Conservation (phyloP, 2,113 vertebrate genomes). For the Noturus placidus region DNA sequence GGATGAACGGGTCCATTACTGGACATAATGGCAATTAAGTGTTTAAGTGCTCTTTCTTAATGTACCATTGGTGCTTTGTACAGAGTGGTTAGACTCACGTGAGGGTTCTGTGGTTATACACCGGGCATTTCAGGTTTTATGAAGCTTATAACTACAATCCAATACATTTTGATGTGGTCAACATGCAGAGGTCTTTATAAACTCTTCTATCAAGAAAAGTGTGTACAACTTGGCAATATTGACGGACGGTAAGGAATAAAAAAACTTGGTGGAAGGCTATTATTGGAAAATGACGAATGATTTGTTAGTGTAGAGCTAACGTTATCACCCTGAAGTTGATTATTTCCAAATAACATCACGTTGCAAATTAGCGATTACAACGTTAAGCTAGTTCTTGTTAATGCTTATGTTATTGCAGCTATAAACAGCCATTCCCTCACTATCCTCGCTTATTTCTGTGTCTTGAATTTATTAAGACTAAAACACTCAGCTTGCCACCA, state of each 20-base stretch:
- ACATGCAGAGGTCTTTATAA: background rate
- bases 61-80: slow-evolving; percentile 26
- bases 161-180: background rate
- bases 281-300: background rate
- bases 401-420: background rate
- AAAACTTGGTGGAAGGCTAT: background rate
- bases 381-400: background rate
- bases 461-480: background rate
- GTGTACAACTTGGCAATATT: background rate
- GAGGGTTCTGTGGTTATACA: slow-evolving; percentile 13
- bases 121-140: slow-evolving; percentile 5
- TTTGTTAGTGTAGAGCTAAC: background rate
- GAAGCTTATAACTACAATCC: background rate
- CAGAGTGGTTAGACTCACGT: slow-evolving; percentile 18
- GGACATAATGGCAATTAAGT: slow-evolving; percentile 40
- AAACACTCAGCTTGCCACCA: background rate
- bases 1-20: slow-evolving; percentile 44
- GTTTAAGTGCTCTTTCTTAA: slow-evolving; percentile 41
- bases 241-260: too few species aligned
- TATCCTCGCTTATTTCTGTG: background rate
- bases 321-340: background rate
- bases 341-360: background rate
- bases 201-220: background rate
- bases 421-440: background rate
- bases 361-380: background rate